Base-by-base conservation (phyloP, 23 tunicate species). In the Botrylloides violaceus region DNA sequence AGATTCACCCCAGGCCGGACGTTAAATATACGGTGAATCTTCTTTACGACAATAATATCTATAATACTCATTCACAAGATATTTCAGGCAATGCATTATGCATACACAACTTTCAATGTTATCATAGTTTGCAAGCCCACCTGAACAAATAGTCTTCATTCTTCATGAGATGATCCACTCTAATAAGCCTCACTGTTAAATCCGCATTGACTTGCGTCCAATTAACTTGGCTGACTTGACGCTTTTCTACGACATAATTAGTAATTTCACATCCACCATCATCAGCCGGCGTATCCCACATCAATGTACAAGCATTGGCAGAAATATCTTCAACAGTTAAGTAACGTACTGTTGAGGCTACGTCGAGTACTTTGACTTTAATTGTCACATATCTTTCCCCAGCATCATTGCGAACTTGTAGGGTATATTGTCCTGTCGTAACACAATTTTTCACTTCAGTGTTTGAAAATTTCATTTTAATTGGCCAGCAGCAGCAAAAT, bases 251-350 rank as follows among this genome's bases (percentile, higher is more conserved):
- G 29, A 85, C 66, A 66, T 93, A 93, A 55, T 81, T 77, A 23
- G 81, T 81, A 25, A 93, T 80, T 32, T 72, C 72, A 36, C 95
- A 80, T 34, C 93, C 93, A 24, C 98, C 98, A 68, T 93, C 98
- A 22, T 81, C 85, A 4, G 58, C 32, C 3, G 98, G 98, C 1
- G 92, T 53, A 38, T 86, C 84, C 98, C 98, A 93, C 20, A 75
- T 66, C 50, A 93, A 65, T 0, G 87, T 81, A 62, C 92, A 85
- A 47, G 77, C 72, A 49, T 21, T 85, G 2, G 98, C 95, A 1
- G 79, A 72, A 2, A 84, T 63, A 49, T 84, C 75, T 61, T 85
- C 87, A 29, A 80, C 82, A 28, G 58, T 75, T 1, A 93, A 59
- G 58, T 93, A 64, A 5, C 85, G 83, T 4, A 86, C 94, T 2